Conservation (phyloP, 2,113 vertebrate species). For the Paradoxurus hermaphroditus region DNA sequence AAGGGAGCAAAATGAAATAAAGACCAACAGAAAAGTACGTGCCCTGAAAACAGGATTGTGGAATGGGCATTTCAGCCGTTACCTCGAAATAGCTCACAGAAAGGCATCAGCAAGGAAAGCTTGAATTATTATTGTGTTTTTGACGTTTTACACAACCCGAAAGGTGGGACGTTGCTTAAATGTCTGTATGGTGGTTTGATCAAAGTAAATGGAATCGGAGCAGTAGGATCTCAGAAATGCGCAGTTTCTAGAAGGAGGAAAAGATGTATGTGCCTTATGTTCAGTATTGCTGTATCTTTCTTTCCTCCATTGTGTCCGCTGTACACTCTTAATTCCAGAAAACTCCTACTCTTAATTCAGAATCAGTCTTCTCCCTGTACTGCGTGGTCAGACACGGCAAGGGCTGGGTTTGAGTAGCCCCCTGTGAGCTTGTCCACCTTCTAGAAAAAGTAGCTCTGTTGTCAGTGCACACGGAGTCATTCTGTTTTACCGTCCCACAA, state of each 20-base stretch:
- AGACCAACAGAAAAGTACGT: neutral
- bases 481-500: conserved; percentile 7
- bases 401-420: neutral
- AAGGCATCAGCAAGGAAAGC: neutral
- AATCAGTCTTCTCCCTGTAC: neutral
- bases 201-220: neutral
- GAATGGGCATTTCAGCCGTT: neutral
- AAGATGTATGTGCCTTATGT: neutral
- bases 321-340: neutral
- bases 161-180: neutral
- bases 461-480: neutral
- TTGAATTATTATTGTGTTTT: neutral
- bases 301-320: neutral
- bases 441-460: neutral
- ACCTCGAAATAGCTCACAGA: neutral
- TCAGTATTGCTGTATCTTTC: neutral
- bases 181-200: neutral
- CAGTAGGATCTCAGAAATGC: neutral
- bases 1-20: conserved; percentile 72
- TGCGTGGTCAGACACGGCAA: neutral
- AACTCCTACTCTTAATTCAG: neutral
- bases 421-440: neutral
- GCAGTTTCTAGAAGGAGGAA: neutral
- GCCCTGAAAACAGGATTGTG: neutral
- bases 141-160: neutral